These are phyloP conservation scores for Ptilonorhynchus violaceus DNA, from an alignment of 2,113 vertebrate genomes.

Conservation along the genomic window DNA sequence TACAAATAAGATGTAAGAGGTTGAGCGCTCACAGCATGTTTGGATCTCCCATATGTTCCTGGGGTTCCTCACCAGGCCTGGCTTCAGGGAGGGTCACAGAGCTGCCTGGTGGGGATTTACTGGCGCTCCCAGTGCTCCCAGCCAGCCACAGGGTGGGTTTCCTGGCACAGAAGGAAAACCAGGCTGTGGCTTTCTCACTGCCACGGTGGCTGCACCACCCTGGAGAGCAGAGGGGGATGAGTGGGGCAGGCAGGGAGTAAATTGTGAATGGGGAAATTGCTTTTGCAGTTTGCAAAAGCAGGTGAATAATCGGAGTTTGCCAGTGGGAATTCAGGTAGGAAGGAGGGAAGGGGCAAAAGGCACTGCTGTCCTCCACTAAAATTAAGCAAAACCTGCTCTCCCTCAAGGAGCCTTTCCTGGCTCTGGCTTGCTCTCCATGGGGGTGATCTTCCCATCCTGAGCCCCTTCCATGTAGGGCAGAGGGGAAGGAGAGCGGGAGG, in stretches of 20 bases:
- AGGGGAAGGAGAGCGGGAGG: neutral
- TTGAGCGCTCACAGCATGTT: too few relatives aligned
- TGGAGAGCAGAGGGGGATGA: neutral
- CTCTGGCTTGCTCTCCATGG: neutral
- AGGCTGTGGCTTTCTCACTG: neutral
- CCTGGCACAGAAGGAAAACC: neutral
- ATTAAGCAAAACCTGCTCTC: neutral
- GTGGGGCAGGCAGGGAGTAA: neutral
- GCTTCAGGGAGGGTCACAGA: neutral
- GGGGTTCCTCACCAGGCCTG: neutral
- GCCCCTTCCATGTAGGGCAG: neutral
- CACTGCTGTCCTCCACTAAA: neutral
- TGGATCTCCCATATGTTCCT: neutral
- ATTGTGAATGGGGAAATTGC: too few relatives aligned
- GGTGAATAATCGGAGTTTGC: neutral
- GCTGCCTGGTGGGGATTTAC: neutral
- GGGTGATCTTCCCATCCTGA: neutral
- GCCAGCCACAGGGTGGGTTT: fast-evolving
- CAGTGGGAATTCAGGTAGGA: neutral
- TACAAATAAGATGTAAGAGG: fast-evolving
- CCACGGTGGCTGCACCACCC: neutral
- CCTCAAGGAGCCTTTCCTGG: fast-evolving
- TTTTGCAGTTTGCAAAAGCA: neutral
- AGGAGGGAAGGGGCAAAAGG: neutral
- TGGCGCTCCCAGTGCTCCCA: neutral